Evolutionary conservation across 2,113 vertebrate genomes (phyloP), one percentile per base, ranked within the genome.

Genomic region (Cyprinodon tularosa): DNA sequence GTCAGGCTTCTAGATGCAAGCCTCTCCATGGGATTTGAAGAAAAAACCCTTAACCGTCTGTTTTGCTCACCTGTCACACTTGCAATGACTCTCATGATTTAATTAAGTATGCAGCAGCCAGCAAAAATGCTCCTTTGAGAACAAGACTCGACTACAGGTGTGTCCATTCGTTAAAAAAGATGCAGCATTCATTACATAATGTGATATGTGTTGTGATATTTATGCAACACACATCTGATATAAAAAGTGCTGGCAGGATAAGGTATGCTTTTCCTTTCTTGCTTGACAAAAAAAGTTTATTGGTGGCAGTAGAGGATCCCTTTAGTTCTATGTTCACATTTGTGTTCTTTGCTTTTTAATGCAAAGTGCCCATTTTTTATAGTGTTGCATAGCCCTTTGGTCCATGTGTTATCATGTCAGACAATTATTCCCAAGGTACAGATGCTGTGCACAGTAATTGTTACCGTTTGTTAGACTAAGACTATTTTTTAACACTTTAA

Each of bases 81-180:
- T 59, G 70, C 82, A 85, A 89, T 80, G 80, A 61, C 79, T 80
- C 78, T 78, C 80, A 74, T 91, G 88, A 92, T 93, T 91, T 90
- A 90, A 94, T 93, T 89, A 90, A 89, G 81, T 76, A 89, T 92
- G 91, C 88, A 89, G 88, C 91, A 76, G 78, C 78, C 78, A 80
- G 80, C 20, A 68, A 82, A 70, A 78, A 44, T 62, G 82, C 75
- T 81, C 84, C 85, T 79, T 64, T 0, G 68, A 89, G 88, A 78
- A 77, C 68, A 71, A 29, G 65, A 75, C 72, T 77, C n/a, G 73
- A 70, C 70, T 83, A 63, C 67, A 39, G 45, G 69, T 75, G 59
- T 67, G 78, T 74, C 71, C 76, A 71, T 72, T 89, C 53, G 78
- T 82, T 84, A 61, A 78, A 76, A 50, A 70, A 65, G 48, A 74